Evolutionary conservation across 2,888 invertebrate species (phyloP).

Genomic region (Lepidochitona cinerea): DNA sequence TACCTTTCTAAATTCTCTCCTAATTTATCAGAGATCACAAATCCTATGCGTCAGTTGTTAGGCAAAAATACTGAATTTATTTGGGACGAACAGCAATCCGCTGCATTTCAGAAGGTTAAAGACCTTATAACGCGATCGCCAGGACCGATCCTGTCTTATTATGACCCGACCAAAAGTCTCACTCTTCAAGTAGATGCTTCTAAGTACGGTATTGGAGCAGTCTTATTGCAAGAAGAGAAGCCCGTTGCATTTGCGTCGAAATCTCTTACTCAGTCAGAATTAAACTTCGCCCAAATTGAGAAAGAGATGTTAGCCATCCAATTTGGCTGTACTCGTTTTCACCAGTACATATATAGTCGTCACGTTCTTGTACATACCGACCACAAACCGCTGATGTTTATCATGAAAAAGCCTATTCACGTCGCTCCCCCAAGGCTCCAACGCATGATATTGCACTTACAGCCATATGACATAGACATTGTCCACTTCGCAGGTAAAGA

Average conservation of each 20-base stretch:
- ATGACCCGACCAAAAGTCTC: no score
- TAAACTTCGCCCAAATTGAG: neutral
- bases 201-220: neutral
- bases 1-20: no score
- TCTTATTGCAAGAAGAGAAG: neutral
- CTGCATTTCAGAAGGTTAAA: no score
- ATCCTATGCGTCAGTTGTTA: no score
- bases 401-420: neutral
- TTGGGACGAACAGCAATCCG: no score
- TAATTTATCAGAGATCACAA: no score
- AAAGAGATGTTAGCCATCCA: neutral
- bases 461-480: neutral
- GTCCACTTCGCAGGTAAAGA: neutral
- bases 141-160: no score
- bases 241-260: neutral
- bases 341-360: neutral
- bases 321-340: neutral
- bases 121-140: no score
- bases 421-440: no score
- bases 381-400: neutral
- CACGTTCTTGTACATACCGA: neutral
- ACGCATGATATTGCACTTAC: no score
- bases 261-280: neutral
- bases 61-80: no score
- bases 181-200: neutral